phyloP scores from a whole-genome alignment of 2,797 vertebrate genomes.

The Hirundo rustica region DNA sequence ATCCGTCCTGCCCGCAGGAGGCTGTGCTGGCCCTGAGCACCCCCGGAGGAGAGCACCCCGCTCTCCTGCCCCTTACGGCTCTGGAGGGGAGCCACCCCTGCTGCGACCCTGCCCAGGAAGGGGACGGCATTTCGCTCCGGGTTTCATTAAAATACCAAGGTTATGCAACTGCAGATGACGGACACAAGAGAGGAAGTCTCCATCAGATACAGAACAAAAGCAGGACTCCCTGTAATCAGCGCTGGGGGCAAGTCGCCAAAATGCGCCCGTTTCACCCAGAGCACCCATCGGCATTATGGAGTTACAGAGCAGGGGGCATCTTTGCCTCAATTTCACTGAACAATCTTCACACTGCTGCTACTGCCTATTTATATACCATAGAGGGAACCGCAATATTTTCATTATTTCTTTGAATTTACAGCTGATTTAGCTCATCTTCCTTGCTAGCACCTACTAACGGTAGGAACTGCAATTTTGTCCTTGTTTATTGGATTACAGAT shows the following conservation, averaged over 20 bases:
- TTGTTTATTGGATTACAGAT: background rate
- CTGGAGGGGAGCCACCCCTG: background rate
- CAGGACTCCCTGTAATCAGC: conserved; percentile 3
- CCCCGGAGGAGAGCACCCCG: background rate
- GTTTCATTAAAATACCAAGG: background rate
- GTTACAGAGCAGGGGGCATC: background rate
- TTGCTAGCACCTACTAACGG: background rate
- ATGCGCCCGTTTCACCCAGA: background rate
- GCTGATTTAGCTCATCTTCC: background rate
- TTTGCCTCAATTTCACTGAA: background rate
- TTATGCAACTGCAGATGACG: background rate
- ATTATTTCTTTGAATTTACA: background rate
- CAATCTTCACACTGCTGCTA: background rate
- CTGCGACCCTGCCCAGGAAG: background rate
- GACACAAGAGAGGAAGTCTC: background rate
- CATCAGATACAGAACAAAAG: conserved; percentile 36
- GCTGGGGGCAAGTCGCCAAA: background rate
- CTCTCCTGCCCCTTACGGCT: background rate
- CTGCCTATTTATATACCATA: background rate
- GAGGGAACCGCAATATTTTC: background rate
- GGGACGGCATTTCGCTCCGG: fast-evolving
- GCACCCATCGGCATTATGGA: fast-evolving
- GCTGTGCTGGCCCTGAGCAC: background rate
- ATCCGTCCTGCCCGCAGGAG: background rate
- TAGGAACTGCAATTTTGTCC: background rate